These are phyloP conservation scores for Crypturellus tataupa DNA, from an alignment of 2,797 vertebrate species.

Conservation along the genomic window DNA sequence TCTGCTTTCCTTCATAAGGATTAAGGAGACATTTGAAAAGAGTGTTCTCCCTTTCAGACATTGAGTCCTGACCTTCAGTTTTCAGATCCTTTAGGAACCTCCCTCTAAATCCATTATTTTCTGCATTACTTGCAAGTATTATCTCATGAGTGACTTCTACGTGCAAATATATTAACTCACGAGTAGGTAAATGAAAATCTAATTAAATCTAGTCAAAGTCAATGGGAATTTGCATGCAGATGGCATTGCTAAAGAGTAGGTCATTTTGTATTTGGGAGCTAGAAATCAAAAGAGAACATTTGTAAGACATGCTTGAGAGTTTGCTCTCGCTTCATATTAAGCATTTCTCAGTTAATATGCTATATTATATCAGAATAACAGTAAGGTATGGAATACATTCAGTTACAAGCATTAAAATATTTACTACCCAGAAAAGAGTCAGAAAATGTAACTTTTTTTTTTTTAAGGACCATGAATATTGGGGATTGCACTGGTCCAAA, in stretches of 20 bases:
- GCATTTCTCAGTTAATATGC: fast-evolving
- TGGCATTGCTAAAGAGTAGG: background rate
- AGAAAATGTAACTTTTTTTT: background rate
- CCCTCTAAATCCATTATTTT: background rate
- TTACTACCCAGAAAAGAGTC: background rate
- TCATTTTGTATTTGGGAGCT: background rate
- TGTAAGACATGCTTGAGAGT: background rate
- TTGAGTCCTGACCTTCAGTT: background rate
- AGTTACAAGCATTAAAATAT: background rate
- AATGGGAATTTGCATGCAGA: background rate
- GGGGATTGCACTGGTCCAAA: background rate
- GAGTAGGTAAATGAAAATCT: conserved; percentile 1
- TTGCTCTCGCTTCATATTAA: background rate
- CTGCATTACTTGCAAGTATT: background rate
- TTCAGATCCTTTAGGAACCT: background rate
- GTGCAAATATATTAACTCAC: background rate
- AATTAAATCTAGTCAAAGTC: background rate
- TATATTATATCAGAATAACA: background rate
- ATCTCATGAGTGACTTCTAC: background rate
- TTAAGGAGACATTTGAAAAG: background rate
- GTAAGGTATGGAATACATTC: background rate
- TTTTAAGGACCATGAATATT: background rate
- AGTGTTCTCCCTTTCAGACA: fast-evolving
- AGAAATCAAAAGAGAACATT: background rate
- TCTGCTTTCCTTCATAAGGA: background rate